These are phyloP conservation scores for Ceyx margarethae DNA, from an alignment of 2,113 vertebrate genomes.

Conservation along the genomic window DNA sequence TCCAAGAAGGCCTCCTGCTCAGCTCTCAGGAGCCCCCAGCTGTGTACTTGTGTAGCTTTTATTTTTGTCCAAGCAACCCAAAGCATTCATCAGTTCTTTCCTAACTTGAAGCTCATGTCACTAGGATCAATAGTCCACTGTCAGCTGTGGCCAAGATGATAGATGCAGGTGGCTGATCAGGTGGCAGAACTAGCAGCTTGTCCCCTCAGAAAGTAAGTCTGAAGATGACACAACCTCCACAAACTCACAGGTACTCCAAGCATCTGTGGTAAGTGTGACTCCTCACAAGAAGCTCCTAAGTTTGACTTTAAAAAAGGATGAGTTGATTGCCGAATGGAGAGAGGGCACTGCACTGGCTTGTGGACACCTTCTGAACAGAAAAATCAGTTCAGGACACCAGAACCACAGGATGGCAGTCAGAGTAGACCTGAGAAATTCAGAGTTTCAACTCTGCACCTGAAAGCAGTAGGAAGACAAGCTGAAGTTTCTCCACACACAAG, in stretches of 20 bases:
- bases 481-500: neutral
- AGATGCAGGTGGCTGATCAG: neutral
- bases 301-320: neutral
- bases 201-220: neutral
- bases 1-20: neutral
- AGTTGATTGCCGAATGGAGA: neutral
- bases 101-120: neutral
- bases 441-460: neutral
- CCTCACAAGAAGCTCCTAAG: neutral
- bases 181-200: neutral
- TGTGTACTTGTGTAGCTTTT: rapidly evolving
- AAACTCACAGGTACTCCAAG: neutral
- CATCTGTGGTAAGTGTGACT: neutral
- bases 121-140: neutral
- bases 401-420: neutral
- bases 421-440: neutral
- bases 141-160: neutral
- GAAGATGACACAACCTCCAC: neutral
- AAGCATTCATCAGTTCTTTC: neutral
- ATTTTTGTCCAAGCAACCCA: neutral
- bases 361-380: neutral
- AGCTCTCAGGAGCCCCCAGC: neutral
- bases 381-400: neutral
- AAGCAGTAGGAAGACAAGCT: neutral
- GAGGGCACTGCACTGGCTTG: neutral